Base-by-base conservation (phyloP, 2,797 vertebrate species). In the Tachyglossus aculeatus region DNA sequence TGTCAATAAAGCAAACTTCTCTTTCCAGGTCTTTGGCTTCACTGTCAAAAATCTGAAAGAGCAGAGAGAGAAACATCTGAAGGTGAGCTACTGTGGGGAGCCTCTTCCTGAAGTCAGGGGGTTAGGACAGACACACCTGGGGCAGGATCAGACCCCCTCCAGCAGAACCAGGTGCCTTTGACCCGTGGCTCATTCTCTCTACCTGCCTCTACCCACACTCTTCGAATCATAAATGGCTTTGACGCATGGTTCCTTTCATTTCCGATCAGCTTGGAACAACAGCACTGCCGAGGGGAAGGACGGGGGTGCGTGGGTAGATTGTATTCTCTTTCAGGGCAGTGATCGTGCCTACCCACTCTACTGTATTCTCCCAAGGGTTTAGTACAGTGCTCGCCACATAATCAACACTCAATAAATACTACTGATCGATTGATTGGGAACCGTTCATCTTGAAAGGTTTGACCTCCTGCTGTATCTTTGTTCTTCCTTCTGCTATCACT, bases 1-100 rank as follows among this genome's bases (percentile, higher is more conserved):
- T 98, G 81, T 99, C 98, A 48, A 99, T 93, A 18, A 95, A 93
- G 81, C 96, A 98, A 51, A 98, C 95, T 88, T 99, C 97, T 11
- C 93, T 93, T 67, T 97, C 96, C 41, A 93, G 73, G 44, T 96
- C 95, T 90, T 98, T 94, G 77, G 95, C 93, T 88, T 97, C 96
- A 5, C 79, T 93, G 82, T 94, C 92, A 87, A 99, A 99, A 90
- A 99, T 99, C 97, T 99, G 91, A 80, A 89, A 78, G 54, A 86
- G 22, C 58, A 76, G 66, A 81, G 71, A 71, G 64, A 80, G 67
- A 83, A 31, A 64, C 0, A 55, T 55, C 31, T 53, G 57, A 64
- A 83, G 60, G 62, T 76, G 43, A 80, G 74, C 2, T n/a, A 43
- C 36, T 34, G 45, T n/a, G 51, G 18, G 31, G 60, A 45, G 11